A percentile compares a stretch with the other conserved stretches of the same genome.
Conservation (phyloP, 2,888 invertebrate genomes). For the Meghimatium bilineatum region DNA sequence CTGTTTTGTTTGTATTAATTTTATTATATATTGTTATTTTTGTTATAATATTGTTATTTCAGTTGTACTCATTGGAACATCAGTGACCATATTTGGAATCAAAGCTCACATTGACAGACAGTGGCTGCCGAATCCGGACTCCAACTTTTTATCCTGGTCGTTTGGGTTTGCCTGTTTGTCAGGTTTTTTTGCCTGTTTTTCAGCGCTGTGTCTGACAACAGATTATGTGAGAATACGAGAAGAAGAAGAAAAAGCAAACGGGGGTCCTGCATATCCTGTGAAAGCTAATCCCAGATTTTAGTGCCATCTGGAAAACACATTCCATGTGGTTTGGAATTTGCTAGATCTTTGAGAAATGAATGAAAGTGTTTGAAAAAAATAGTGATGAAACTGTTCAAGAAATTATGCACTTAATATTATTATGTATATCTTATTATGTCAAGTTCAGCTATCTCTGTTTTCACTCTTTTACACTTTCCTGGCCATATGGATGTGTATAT, state of each 20-base stretch:
- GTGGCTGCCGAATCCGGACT: constrained; percentile 95
- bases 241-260: constrained; percentile 38
- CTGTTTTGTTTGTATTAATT: no score
- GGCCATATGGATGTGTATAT: no score
- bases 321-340: not conserved
- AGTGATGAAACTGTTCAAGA: not conserved
- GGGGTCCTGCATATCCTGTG: constrained; percentile 49
- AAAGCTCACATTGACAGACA: constrained; percentile 82
- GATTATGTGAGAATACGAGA: constrained; percentile 55
- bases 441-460: no score
- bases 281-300: constrained; percentile 50
- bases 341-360: not conserved
- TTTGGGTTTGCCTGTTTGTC: constrained; percentile 90
- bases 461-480: no score
- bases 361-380: not conserved
- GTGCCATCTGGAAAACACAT: not conserved
- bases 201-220: constrained; percentile 66
- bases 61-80: constrained; percentile 88
- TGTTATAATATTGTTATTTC: constrained; percentile 62
- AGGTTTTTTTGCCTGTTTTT: constrained; percentile 65
- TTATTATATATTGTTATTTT: not conserved
- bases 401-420: not conserved
- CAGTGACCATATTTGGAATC: constrained; percentile 85
- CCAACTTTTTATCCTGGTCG: constrained; percentile 97
- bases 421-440: no score